Evolutionary conservation across 2,888 invertebrate species (phyloP), one percentile per base, ranked within the genome.

Genomic region (Sinelater perroti): DNA sequence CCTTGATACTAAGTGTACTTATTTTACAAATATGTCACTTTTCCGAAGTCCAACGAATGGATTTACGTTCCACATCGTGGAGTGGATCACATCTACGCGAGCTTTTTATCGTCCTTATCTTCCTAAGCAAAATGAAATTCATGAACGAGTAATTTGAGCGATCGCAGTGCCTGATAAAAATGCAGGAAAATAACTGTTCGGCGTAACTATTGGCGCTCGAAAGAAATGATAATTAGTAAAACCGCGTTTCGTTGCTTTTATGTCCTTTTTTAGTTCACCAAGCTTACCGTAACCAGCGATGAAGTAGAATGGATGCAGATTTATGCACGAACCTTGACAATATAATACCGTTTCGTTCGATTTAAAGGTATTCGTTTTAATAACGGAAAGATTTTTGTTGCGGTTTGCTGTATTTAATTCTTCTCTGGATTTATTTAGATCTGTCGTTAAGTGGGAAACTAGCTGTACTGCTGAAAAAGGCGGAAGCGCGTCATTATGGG

Each of bases 141-240:
- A 16, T 8, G 30, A 44, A 10, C 30, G 13, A 44, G 18, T 30
- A 44, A 44, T 44, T 14, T 30, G 44, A 30, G 3, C 17, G 6
- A 44, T 44, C 16, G 16, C 7, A 35, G 35, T n/a, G 8, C 18
- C n/a, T 8, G 30, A 17, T 17, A 44, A 28, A 44, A 44, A 44
- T 42, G 44, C 44, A 14, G 44, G 44, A 20, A 44, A 30, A 17
- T 44, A 44, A 44, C 44, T 28, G 44, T 28, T 17, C 13, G 24
- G n/a, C 17, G 16, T 2, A 28, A 33, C 10, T 42, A 44, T 5
- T 30, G 10, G 7, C 44, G 13, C 13, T 11, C 16, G 1, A 44
- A 44, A 44, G 30, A 28, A 44, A 44, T n/a, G n/a, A n/a, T 44
- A 44, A 44, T 44, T 44, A 44, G 44, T 18, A 44, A 44, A 44